A percentile compares a stretch with the other conserved stretches of the same genome.
Conservation (phyloP, 2,113 vertebrate species). For the Oplegnathus fasciatus region DNA sequence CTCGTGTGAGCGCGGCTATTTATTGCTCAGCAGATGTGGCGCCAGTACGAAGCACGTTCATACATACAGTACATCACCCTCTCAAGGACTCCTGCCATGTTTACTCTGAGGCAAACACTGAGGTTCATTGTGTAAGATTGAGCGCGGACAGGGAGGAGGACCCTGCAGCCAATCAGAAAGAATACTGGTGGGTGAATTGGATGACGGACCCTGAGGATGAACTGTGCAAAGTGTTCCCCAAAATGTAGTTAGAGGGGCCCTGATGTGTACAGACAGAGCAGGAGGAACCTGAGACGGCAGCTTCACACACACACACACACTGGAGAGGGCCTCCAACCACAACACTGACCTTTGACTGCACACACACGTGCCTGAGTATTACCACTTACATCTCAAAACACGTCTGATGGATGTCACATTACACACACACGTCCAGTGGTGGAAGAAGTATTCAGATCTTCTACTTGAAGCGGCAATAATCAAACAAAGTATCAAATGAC, state of each 20-base stretch:
- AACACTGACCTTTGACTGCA: constrained; percentile 19
- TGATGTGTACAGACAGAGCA: constrained; percentile 5
- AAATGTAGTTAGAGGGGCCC: constrained; percentile 15
- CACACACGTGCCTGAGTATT: not conserved
- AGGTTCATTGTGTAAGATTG: constrained; percentile 52
- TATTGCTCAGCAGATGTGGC: constrained; percentile 8
- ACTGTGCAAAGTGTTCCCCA: not conserved
- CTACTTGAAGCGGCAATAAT: too few species aligned
- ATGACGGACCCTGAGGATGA: constrained; percentile 6
- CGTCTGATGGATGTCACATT: not conserved
- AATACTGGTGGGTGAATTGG: not conserved
- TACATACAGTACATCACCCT: not conserved
- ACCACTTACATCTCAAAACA: not conserved
- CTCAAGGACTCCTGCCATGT: constrained; percentile 27
- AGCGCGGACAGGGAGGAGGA: constrained; percentile 19
- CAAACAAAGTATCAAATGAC: too few species aligned
- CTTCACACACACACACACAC: not conserved
- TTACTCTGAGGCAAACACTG: constrained; percentile 50
- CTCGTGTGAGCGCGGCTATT: constrained; percentile 1
- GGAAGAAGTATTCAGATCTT: too few species aligned
- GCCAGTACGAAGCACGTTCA: not conserved
- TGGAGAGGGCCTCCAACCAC: not conserved
- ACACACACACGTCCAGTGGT: not conserved
- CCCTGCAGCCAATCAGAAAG: constrained; percentile 39
- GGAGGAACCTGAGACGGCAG: constrained; percentile 19